Evolutionary conservation across 1,140 invertebrate genomes (phyloP), one percentile per base, ranked within the genome.

Genomic region (Nebria ingens): DNA sequence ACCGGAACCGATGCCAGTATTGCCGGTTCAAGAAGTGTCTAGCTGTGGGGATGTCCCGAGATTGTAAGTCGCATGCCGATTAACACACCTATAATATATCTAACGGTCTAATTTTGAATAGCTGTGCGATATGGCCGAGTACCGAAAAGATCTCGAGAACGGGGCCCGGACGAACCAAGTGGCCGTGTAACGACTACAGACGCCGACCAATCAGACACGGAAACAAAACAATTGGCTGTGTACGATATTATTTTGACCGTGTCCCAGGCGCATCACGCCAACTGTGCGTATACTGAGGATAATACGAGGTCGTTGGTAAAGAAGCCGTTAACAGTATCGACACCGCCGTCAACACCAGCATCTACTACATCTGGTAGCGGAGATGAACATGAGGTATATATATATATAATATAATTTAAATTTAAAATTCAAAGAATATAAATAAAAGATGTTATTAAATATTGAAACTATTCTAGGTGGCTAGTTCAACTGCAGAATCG

Each of bases 1-100:
- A 97, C 75, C 78, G 96, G 53, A 98, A 98, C 79, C 82, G 96
- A 59, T 98, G 95, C 77, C 94, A 98, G 73, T 97, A 93, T 73
- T 98, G 95, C 79, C 83, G 95, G 63, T 98, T 98, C 74, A 96
- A 95, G 74, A 98, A 98, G 85, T 98, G 95, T 76, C 78, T 98
- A 34, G 87, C 91, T 34, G 94, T 97, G 64, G 95, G 95, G 68
- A 98, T 98, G 95, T 96, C 92, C 66, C 83, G 93, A 71, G 94
- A 97, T 73, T 97, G 91, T 94, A 75, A 89, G 89, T 89, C 76
- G 60, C 58, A 23, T 21, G 49, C 55, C 42, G 12, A 45, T 17
- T 6, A 15, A 57, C 29, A 34, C n/a, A 25, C 19, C 2, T 15
- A 29, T 29, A 25, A 53, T 15, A 34, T 21, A 9, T n/a, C 6